phyloP scores from a whole-genome alignment of 2,113 vertebrate genomes.

The Cyphotilapia sp. region DNA sequence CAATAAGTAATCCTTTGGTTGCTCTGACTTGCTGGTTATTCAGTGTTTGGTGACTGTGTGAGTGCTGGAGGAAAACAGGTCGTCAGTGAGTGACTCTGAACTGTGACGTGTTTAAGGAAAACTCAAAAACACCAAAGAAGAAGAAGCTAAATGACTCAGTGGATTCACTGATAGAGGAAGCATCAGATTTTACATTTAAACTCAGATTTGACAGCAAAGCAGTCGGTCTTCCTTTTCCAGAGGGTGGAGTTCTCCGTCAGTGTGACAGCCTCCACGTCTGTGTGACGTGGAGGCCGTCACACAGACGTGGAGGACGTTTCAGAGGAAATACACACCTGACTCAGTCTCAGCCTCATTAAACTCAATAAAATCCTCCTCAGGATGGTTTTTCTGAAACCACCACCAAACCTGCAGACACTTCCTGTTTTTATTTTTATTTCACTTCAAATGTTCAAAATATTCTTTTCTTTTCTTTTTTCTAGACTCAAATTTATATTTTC shows the following conservation, averaged over 20 bases:
- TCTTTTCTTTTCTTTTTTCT: background rate
- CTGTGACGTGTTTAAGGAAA: background rate
- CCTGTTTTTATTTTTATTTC: background rate
- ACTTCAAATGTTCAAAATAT: background rate
- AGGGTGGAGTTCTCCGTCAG: background rate
- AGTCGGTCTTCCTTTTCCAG: background rate
- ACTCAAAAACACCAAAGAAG: background rate
- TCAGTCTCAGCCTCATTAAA: background rate
- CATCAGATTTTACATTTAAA: background rate
- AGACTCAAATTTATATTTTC: background rate
- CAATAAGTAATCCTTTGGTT: background rate
- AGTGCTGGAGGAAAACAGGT: background rate
- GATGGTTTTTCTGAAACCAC: background rate
- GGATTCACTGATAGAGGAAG: background rate
- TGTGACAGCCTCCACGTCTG: background rate
- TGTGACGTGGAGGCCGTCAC: too few relatives aligned
- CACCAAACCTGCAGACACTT: background rate
- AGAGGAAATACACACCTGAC: accelerated
- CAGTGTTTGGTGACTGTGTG: background rate
- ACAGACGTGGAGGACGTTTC: accelerated
- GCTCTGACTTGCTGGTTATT: accelerated
- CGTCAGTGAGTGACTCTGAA: background rate
- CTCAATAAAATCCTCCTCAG: background rate
- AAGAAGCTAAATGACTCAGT: background rate
- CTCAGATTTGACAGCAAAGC: background rate